Evolutionary conservation across 2,113 vertebrate species (phyloP).

Genomic region (Spea bombifrons): DNA sequence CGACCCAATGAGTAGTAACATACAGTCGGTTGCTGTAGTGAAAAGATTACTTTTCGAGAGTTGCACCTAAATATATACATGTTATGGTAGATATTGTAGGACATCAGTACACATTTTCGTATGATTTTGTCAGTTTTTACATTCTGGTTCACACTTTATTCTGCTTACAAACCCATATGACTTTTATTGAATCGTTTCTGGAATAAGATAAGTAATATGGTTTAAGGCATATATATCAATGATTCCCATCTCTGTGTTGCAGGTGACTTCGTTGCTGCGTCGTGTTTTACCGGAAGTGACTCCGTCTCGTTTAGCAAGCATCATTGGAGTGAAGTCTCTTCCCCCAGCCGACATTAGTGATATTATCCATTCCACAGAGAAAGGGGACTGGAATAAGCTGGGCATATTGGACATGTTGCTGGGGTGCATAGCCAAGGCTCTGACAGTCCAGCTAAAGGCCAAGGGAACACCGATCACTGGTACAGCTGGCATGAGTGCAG

Average conservation of each 20-base stretch:
- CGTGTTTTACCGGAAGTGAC: constrained; percentile 95
- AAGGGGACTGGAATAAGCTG: constrained; percentile 95
- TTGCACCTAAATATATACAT: too few relatives aligned
- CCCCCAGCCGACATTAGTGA: constrained; percentile 98
- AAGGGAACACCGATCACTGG: constrained; percentile 94
- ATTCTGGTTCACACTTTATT: too few relatives aligned
- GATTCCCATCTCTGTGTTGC: background rate
- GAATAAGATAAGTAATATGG: too few relatives aligned
- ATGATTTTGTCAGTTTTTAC: too few relatives aligned
- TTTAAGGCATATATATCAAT: too few relatives aligned
- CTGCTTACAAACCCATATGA: too few relatives aligned
- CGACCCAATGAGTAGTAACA: too few relatives aligned
- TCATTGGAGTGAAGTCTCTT: constrained; percentile 93
- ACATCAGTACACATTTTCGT: too few relatives aligned
- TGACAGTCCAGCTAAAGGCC: constrained; percentile 97
- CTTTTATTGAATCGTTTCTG: too few relatives aligned
- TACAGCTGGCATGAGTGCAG: constrained; percentile 85
- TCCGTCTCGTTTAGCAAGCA: constrained; percentile 89
- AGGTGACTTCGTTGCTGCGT: constrained; percentile 93
- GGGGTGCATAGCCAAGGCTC: constrained; percentile 96
- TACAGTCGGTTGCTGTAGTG: too few relatives aligned
- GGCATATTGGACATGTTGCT: constrained; percentile 98
- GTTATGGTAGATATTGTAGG: too few relatives aligned
- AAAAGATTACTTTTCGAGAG: too few relatives aligned
- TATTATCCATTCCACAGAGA: constrained; percentile 98